Evolutionary conservation across 1,140 invertebrate genomes (phyloP), one percentile per base, ranked within the genome.

Genomic region (Bombus haemorrhoidalis): DNA sequence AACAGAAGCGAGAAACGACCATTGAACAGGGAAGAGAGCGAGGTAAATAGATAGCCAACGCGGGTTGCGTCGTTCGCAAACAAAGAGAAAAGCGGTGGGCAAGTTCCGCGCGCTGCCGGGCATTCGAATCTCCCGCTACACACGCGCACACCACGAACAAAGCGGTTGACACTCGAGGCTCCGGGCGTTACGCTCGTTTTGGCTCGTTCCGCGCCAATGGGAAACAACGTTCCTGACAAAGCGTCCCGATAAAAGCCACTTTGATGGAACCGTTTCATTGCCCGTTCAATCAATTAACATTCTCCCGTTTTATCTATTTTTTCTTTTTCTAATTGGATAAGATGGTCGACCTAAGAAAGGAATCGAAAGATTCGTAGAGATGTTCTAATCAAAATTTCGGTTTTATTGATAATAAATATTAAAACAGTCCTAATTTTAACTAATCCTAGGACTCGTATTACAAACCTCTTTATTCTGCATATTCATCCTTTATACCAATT

Each of bases 81-180:
- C 71, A 73, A 47, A 73, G 71, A 73, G 71, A 73, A 73, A 41
- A 43, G 25, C 39, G 28, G 15, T 15, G 32, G 71, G 12, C 39
- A 9, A 39, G 39, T 72, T 43, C 71, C 39, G 71, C 41, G 43
- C 32, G 73, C 73, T 75, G 41, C 18, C 78, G 43, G 66, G 78
- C 78, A 81, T 81, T 81, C 66, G 43, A 81, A 81, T 81, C 78
- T 69, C 78, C 66, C 66, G 66, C 66, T 41, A 57, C 62, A 69
- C 66, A 25, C 43, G 66, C 37, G 78, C 43, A 53, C 34, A 47
- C 64, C 43, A 13, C 25, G n/a, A 28, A 78, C 77, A 79, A 79
- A 81, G 78, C 34, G 32, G 28, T 37, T 66, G 66, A 71, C 78
- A 32, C 64, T 57, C 43, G 43, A 57, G 15, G 43, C 78, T 43